A percentile compares a stretch with the other conserved stretches of the same genome.
phyloP scores from a whole-genome alignment of 2,113 vertebrate species.

The Choloepus hoffmanni region DNA sequence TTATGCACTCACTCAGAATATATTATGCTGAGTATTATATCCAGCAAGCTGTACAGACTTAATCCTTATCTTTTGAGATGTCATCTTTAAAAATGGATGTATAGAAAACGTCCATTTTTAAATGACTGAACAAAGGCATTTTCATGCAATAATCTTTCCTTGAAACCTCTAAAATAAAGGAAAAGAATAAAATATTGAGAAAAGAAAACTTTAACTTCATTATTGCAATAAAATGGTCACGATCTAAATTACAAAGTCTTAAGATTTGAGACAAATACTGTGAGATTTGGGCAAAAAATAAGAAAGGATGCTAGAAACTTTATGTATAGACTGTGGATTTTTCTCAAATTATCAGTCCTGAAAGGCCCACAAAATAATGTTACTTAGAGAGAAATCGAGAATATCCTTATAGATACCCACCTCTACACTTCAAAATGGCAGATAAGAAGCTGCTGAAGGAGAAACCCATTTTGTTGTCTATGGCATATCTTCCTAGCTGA shows the following conservation, averaged over 20 bases:
- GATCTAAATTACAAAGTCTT: background rate
- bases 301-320: background rate
- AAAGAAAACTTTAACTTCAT: background rate
- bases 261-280: background rate
- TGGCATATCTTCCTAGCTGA: background rate
- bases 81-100: background rate
- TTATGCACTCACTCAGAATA: background rate
- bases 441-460: background rate
- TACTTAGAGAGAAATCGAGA: background rate
- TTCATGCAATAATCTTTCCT: background rate
- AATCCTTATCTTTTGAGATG: background rate
- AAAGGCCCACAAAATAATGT: background rate
- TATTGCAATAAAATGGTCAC: background rate
- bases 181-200: background rate
- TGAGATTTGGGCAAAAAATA: background rate
- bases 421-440: background rate
- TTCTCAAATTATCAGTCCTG: background rate
- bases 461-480: background rate
- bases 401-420: background rate
- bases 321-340: background rate
- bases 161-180: conserved; percentile 5
- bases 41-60: background rate
- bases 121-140: background rate
- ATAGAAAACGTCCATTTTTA: background rate
- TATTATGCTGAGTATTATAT: background rate